A percentile compares a stretch with the other conserved stretches of the same genome.
phyloP scores from a whole-genome alignment of 2,113 vertebrate species.

The Cathartes aura region DNA sequence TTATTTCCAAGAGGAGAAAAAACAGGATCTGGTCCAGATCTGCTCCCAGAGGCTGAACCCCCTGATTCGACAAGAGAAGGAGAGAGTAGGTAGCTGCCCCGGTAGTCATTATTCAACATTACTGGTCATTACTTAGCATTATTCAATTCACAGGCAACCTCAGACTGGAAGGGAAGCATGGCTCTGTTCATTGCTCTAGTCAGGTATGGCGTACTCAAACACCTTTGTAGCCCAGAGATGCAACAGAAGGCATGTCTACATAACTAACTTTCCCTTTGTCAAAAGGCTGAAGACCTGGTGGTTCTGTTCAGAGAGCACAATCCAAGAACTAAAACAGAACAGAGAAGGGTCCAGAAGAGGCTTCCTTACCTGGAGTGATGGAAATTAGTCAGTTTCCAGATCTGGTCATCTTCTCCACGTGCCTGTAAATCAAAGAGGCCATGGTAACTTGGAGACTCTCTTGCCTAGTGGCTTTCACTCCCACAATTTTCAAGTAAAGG shows the following conservation, averaged over 20 bases:
- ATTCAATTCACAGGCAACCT: background rate
- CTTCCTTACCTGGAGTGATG: background rate
- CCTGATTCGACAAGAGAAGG: background rate
- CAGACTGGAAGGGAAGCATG: background rate
- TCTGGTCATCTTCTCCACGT: background rate
- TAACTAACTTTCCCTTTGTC: background rate
- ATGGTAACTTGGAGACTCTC: background rate
- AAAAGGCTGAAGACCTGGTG: background rate
- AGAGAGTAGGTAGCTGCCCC: background rate
- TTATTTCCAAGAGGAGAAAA: background rate
- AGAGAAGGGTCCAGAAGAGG: background rate
- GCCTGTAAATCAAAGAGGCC: background rate
- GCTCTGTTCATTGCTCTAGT: background rate
- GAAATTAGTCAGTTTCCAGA: background rate
- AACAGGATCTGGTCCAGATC: background rate
- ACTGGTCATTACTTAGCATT: background rate
- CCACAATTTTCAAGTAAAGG: background rate
- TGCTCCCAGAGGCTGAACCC: background rate
- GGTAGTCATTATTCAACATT: background rate
- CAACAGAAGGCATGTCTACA: background rate
- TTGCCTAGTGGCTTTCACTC: background rate
- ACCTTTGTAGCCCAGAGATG: background rate
- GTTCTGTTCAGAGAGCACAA: background rate
- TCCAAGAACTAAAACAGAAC: background rate
- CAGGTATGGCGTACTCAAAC: background rate